Percentiles rank a stretch among this genome's conserved stretches.
Evolutionary conservation across 2,888 invertebrate genomes (phyloP).

Genomic region (Rambutsinella grinnellia): DNA sequence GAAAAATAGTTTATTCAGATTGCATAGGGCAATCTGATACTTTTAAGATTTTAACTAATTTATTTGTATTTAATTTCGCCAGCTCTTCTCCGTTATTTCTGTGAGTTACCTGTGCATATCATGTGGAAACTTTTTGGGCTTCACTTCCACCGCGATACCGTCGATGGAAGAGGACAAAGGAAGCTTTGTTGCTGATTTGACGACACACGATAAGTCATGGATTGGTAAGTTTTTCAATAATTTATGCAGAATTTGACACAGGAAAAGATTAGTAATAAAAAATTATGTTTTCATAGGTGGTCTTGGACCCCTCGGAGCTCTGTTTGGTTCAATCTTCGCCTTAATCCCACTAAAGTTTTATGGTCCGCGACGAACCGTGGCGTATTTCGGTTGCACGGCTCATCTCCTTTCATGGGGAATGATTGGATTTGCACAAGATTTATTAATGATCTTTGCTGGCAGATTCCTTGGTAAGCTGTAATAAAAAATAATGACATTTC

Average conservation of each 20-base stretch:
- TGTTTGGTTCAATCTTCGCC: conserved; percentile 56
- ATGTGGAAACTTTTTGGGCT: conserved; percentile 61
- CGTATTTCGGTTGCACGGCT: conserved; percentile 50
- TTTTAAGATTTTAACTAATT: not conserved
- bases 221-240: conserved; percentile 53
- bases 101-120: conserved; percentile 59
- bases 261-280: not conserved
- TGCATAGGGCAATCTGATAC: not conserved
- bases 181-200: conserved; percentile 31
- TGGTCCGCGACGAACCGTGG: conserved; percentile 52
- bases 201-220: conserved; percentile 61
- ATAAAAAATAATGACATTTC: too few species aligned
- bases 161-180: conserved; percentile 56
- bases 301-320: conserved; percentile 58
- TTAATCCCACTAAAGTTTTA: conserved; percentile 44
- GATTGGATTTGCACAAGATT: conserved; percentile 44
- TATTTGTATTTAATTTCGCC: conserved; percentile 1
- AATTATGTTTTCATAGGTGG: conserved; percentile 44
- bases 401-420: conserved; percentile 51
- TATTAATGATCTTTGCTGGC: conserved; percentile 51
- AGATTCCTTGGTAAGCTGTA: conserved; percentile 60
- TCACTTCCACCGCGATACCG: conserved; percentile 60
- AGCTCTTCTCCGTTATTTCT: conserved; percentile 54
- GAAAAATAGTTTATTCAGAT: not conserved
- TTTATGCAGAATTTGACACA: too few species aligned